phyloP scores from a whole-genome alignment of 2,113 vertebrate genomes.

The Naja naja region DNA sequence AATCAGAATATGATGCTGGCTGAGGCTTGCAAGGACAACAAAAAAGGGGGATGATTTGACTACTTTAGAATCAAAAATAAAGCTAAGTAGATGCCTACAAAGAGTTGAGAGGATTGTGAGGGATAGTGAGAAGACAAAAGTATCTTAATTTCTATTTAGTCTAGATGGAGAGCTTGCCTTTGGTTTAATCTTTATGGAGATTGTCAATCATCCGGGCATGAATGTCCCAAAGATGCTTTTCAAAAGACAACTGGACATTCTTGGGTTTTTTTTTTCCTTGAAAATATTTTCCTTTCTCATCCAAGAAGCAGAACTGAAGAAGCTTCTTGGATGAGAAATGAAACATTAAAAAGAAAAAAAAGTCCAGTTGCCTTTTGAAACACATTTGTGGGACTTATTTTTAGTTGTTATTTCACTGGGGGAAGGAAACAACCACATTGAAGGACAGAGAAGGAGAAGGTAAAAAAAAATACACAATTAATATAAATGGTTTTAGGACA shows the following conservation, averaged over 20 bases:
- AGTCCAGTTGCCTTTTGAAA: neutral
- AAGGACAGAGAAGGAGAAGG: neutral
- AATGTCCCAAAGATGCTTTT: neutral
- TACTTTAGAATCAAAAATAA: neutral
- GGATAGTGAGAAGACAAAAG: neutral
- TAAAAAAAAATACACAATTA: neutral
- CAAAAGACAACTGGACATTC: neutral
- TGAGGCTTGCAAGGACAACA: neutral
- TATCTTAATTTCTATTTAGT: neutral
- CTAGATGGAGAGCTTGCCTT: neutral
- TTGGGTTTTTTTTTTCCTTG: no score
- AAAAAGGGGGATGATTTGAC: neutral
- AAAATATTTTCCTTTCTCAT: neutral
- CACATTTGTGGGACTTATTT: neutral
- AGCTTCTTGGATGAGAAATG: neutral
- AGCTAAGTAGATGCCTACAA: neutral
- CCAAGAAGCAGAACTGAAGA: neutral
- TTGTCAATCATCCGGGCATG: neutral
- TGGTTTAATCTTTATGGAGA: neutral
- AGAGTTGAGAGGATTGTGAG: neutral
- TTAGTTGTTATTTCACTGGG: neutral
- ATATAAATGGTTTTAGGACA: neutral
- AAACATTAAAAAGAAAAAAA: neutral
- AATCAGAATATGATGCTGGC: no score
- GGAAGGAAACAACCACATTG: neutral